Evolutionary conservation across 2,113 vertebrate genomes (phyloP).

Genomic region (Diphyllodes magnificus): DNA sequence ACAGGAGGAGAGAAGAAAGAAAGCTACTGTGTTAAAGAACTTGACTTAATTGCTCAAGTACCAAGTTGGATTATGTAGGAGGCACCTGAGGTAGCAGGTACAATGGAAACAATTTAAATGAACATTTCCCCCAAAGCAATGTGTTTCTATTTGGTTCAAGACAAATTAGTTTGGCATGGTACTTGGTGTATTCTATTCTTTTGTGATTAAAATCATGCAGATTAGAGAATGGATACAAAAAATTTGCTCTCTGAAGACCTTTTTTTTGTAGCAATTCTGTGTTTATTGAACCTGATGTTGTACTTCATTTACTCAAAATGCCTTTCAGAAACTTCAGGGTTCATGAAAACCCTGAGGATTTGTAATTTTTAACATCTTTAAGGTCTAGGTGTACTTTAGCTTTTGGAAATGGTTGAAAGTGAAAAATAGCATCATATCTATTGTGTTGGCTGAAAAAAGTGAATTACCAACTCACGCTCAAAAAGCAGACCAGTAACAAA

Average conservation of each 20-base stretch:
- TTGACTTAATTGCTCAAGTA: background rate
- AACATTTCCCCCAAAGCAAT: background rate
- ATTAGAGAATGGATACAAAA: background rate
- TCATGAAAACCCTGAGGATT: background rate
- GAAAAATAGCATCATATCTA: background rate
- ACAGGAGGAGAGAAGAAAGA: background rate
- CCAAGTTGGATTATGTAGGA: background rate
- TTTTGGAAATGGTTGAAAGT: background rate
- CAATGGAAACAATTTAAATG: background rate
- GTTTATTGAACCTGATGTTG: background rate
- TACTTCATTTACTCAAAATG: background rate
- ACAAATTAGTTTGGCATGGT: background rate
- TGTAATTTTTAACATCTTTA: background rate
- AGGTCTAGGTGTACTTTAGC: background rate
- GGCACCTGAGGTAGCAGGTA: background rate
- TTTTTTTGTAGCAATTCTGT: background rate
- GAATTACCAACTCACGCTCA: background rate
- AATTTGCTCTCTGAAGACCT: background rate
- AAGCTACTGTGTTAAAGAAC: background rate
- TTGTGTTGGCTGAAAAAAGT: background rate
- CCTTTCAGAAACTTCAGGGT: background rate
- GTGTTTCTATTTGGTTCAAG: background rate
- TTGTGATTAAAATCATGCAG: background rate
- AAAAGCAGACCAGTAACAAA: background rate
- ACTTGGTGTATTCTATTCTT: background rate